Conservation (phyloP, 2,113 vertebrate genomes). For the Condylura cristata region DNA sequence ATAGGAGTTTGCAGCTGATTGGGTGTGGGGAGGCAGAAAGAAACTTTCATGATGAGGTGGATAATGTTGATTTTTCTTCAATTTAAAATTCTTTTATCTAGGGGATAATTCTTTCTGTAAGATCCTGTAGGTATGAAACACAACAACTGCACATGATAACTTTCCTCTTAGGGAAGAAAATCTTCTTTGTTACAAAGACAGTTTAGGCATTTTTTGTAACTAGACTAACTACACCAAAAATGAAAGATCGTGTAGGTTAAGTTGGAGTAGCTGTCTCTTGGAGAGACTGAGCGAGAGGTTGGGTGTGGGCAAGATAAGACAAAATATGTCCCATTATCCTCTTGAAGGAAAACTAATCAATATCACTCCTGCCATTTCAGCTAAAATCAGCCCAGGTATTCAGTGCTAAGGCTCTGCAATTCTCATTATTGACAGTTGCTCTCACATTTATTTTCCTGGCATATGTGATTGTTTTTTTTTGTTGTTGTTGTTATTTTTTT, state of each 20-base stretch:
- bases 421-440: background rate
- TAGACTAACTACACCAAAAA: background rate
- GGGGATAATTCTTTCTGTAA: background rate
- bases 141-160: background rate
- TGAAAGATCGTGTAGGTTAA: background rate
- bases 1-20: background rate
- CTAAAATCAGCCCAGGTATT: background rate
- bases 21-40: background rate
- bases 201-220: background rate
- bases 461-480: background rate
- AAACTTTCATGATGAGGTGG: background rate
- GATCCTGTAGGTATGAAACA: background rate
- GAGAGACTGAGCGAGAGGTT: background rate
- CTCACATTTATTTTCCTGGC: constrained; percentile 2
- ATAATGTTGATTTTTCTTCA: background rate
- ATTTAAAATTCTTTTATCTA: constrained; percentile 26
- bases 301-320: background rate
- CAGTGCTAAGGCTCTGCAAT: background rate
- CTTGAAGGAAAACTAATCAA: background rate
- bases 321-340: background rate
- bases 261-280: background rate
- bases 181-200: background rate
- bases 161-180: background rate
- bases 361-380: background rate
- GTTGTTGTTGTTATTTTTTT: background rate